These are phyloP conservation scores for Onychomys arenicola DNA, from an alignment of 2,797 vertebrate species.

Conservation along the genomic window DNA sequence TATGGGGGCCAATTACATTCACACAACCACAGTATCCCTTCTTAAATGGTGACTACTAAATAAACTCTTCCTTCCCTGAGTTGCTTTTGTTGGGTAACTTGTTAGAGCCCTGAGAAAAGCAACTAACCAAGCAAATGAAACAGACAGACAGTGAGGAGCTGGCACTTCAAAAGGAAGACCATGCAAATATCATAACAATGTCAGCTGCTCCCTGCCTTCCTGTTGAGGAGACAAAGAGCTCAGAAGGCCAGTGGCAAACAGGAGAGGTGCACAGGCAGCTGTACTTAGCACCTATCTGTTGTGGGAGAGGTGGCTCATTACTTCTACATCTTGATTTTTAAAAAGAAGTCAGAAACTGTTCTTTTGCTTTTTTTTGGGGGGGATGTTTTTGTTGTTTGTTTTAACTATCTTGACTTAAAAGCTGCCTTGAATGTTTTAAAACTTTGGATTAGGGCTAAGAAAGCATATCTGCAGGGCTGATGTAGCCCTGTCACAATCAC, in stretches of 20 bases:
- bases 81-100: neutral
- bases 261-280: neutral
- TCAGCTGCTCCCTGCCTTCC: neutral
- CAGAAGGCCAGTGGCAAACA: neutral
- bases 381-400: neutral
- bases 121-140: neutral
- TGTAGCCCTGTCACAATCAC: neutral
- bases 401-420: neutral
- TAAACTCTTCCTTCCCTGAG: neutral
- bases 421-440: slow-evolving; percentile 28
- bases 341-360: neutral
- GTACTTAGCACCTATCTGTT: neutral
- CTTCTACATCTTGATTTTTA: neutral
- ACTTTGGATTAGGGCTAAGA: slow-evolving; percentile 9
- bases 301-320: neutral
- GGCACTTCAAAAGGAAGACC: neutral
- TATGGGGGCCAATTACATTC: neutral
- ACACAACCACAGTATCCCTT: neutral
- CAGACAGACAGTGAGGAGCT: neutral
- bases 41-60: neutral
- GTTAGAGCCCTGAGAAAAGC: neutral
- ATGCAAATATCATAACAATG: neutral
- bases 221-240: neutral
- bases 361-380: neutral
- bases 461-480: slow-evolving; percentile 35